Evolutionary conservation across 2,797 vertebrate genomes (phyloP).

Genomic region (Pipistrellus pipistrellus): DNA sequence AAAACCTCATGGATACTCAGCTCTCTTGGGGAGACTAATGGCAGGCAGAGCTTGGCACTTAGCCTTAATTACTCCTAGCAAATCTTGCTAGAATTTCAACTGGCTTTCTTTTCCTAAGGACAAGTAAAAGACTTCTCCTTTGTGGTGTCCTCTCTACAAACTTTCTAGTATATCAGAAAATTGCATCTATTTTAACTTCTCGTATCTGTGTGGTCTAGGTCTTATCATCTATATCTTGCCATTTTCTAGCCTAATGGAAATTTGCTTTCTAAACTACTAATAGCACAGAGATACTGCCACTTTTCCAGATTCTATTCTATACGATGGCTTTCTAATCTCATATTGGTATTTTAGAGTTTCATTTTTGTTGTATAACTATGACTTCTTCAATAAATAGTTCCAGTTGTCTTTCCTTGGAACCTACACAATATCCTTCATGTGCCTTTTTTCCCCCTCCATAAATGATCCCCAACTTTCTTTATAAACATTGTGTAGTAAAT

Average conservation of each 20-base stretch:
- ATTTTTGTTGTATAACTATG: background rate
- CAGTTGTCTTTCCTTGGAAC: background rate
- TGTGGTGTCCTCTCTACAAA: background rate
- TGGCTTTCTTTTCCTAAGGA: background rate
- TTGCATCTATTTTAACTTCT: background rate
- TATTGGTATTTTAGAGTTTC: background rate
- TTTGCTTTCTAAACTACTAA: conserved; percentile 12
- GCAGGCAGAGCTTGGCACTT: background rate
- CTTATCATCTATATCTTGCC: background rate
- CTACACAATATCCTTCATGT: background rate
- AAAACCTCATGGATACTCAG: background rate
- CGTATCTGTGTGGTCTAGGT: background rate
- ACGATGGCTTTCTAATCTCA: background rate
- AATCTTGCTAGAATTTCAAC: background rate
- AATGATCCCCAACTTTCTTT: background rate
- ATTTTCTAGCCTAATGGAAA: background rate
- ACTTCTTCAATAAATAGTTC: background rate
- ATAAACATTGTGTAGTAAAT: background rate
- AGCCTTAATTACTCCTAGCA: background rate
- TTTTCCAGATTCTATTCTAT: background rate
- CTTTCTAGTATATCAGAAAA: background rate
- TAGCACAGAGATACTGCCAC: background rate
- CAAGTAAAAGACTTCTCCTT: background rate
- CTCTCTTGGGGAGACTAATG: background rate
- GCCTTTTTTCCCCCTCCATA: background rate